Conservation (phyloP, 2,797 vertebrate genomes). For the Pelochelys cantorii region DNA sequence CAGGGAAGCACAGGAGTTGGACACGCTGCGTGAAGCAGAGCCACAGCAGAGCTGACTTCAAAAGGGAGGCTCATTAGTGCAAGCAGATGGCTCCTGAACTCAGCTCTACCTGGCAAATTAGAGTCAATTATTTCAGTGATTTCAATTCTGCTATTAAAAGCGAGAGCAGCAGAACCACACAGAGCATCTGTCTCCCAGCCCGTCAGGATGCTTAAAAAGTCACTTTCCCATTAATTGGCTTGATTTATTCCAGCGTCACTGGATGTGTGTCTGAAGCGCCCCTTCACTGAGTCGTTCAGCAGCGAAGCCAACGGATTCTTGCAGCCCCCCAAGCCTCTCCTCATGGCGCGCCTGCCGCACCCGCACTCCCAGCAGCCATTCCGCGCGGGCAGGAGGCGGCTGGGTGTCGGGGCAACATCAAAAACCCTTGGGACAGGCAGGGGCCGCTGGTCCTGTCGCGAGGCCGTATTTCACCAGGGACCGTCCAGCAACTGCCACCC, state of each 20-base stretch:
- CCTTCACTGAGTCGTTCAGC: neutral
- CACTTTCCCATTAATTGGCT: conserved; percentile 68
- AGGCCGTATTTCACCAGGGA: neutral
- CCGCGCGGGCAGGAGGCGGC: neutral
- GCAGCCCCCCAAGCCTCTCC: neutral
- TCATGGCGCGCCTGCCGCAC: neutral
- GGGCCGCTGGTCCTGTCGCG: neutral
- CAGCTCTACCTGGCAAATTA: conserved; percentile 27
- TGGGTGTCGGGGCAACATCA: neutral
- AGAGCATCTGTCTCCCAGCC: neutral
- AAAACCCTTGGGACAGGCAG: neutral
- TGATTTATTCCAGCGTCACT: conserved; percentile 57
- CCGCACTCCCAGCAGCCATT: neutral
- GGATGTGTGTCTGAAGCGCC: neutral
- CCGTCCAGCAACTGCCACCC: neutral
- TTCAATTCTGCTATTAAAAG: conserved; percentile 50
- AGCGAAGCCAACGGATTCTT: neutral
- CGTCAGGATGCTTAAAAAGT: conserved; percentile 59
- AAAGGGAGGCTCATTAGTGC: neutral
- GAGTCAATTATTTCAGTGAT: conserved; percentile 52
- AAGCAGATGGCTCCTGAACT: neutral
- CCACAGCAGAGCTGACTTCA: neutral
- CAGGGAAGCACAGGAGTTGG: neutral
- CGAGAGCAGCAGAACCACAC: neutral
- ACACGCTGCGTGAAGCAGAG: neutral